Conservation (phyloP, 1,140 invertebrate genomes). For the Cataglyphis hispanica region DNA sequence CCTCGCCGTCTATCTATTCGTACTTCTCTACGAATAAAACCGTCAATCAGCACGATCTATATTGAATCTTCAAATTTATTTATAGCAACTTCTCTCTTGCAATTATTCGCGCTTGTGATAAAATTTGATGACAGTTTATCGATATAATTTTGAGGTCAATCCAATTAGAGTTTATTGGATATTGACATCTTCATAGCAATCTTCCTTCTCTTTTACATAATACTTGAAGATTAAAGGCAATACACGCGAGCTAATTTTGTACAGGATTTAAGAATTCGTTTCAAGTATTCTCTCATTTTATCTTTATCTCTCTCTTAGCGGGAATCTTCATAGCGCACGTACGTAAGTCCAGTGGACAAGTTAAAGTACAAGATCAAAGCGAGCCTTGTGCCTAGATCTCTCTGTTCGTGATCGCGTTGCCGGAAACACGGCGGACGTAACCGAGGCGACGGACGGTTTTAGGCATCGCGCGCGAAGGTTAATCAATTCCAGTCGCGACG, state of each 20-base stretch:
- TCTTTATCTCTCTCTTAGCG: background rate
- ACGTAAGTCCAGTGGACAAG: background rate
- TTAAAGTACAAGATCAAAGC: conserved; percentile 36
- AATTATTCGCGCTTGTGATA: background rate
- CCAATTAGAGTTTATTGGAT: background rate
- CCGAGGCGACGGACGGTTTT: conserved; percentile 34
- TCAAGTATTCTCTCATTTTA: background rate
- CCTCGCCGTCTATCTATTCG: conserved; percentile 5
- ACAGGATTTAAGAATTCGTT: background rate
- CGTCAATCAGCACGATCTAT: conserved; percentile 5
- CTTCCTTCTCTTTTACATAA: no score
- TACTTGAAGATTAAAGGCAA: no score
- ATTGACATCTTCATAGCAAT: no score
- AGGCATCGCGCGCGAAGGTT: conserved; percentile 62
- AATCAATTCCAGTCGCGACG: conserved; percentile 74
- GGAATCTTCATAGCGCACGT: background rate
- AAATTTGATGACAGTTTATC: background rate
- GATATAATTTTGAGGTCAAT: background rate
- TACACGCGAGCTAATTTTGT: background rate
- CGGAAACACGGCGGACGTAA: conserved; percentile 41
- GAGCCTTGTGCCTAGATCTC: conserved; percentile 5
- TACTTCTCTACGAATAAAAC: background rate
- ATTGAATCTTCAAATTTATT: background rate
- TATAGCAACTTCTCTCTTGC: background rate
- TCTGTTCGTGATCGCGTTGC: background rate